phyloP scores from a whole-genome alignment of 2,113 vertebrate species.

The Emydura subglobosa region DNA sequence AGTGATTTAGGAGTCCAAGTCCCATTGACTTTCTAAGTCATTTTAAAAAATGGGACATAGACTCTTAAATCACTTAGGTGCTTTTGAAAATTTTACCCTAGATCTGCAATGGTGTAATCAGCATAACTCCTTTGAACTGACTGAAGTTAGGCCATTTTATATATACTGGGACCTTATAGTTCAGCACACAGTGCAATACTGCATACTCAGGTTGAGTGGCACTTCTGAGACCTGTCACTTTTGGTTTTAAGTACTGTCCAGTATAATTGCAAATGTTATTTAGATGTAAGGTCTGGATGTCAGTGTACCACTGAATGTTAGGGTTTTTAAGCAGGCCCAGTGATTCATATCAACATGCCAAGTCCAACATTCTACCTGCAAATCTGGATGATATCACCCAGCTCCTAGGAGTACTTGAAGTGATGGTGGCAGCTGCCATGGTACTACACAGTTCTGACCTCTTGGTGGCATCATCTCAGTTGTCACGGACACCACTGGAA shows the following conservation, averaged over 20 bases:
- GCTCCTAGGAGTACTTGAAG: background rate
- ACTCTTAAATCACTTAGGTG: background rate
- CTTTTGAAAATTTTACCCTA: background rate
- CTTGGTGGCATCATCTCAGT: background rate
- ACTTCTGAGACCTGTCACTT: background rate
- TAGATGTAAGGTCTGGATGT: background rate
- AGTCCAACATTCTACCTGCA: background rate
- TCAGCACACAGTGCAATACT: background rate
- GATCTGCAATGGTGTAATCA: background rate
- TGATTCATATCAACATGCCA: background rate
- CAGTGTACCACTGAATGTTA: rapidly evolving
- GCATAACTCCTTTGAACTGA: background rate
- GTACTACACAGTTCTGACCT: background rate
- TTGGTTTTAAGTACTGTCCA: background rate
- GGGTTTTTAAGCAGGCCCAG: background rate
- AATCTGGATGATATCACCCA: background rate
- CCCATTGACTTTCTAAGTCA: background rate
- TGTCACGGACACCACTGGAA: background rate
- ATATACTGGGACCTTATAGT: background rate
- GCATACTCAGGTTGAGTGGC: background rate
- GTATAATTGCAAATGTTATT: background rate
- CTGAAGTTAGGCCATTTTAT: background rate
- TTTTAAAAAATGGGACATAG: background rate
- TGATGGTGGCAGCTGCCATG: background rate
- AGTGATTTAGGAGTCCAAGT: background rate